Conservation (phyloP, 64 coral and sea anemone species). For the Stichodactyla mertensii region DNA sequence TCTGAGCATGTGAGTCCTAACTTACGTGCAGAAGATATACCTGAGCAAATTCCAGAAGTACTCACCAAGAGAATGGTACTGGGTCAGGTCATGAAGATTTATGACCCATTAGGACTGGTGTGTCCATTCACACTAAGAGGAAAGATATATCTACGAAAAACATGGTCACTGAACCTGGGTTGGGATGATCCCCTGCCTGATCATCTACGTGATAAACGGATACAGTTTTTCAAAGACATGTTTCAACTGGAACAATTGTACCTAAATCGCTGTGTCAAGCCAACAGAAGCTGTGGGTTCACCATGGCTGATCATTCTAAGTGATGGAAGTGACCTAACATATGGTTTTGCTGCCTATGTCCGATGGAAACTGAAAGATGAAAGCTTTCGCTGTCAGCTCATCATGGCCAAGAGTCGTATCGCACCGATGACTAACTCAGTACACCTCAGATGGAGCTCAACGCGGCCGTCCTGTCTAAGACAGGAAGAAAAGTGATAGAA, state of each 20-base stretch:
- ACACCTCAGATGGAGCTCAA: constrained; percentile 69
- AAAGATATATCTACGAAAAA: too few species aligned
- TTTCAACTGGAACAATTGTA: constrained; percentile 59
- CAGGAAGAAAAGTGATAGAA: constrained; percentile 60
- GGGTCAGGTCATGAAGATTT: too few species aligned
- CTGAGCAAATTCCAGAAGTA: too few species aligned
- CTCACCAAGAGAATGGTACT: too few species aligned
- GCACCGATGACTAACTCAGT: constrained; percentile 51
- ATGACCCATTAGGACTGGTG: too few species aligned
- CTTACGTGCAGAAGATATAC: too few species aligned
- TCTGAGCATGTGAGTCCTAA: too few species aligned
- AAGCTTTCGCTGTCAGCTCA: constrained; percentile 45
- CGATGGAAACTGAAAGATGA: constrained; percentile 49
- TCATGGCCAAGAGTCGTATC: constrained; percentile 65
- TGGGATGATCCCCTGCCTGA: constrained; percentile 46
- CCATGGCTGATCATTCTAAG: too few species aligned
- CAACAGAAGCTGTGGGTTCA: neutral
- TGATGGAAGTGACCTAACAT: too few species aligned
- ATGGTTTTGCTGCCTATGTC: neutral
- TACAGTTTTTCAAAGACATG: constrained; percentile 31
- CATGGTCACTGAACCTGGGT: too few species aligned
- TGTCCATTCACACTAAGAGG: too few species aligned
- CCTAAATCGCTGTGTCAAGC: constrained; percentile 36
- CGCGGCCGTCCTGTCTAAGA: constrained; percentile 50
- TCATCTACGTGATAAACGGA: constrained; percentile 40